A percentile compares a stretch with the other conserved stretches of the same genome.
phyloP scores from a whole-genome alignment of 2,888 invertebrate genomes.

The Lasius fuliginosus region DNA sequence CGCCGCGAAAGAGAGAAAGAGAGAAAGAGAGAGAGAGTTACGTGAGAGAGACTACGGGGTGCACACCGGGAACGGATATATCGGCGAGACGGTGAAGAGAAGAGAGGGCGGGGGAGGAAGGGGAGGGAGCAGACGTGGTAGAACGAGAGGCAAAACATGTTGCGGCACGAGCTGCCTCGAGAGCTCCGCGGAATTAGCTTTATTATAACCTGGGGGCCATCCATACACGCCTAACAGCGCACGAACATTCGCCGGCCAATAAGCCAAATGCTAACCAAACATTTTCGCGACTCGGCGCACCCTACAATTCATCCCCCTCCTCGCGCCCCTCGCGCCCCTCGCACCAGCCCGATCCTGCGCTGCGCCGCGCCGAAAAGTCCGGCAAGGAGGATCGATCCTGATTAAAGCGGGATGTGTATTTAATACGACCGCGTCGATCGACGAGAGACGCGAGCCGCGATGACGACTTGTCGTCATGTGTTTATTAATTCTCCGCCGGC shows the following conservation, averaged over 20 bases:
- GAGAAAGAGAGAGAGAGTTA: constrained; percentile 50
- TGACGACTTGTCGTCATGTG: constrained; percentile 39
- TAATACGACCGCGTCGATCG: constrained; percentile 57
- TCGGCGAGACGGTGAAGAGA: constrained; percentile 69
- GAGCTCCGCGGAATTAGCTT: constrained; percentile 85
- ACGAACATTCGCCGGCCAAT: constrained; percentile 81
- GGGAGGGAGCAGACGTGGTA: constrained; percentile 57
- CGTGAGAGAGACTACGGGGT: constrained; percentile 25
- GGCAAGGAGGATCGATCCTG: constrained; percentile 65
- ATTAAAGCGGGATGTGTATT: constrained; percentile 68
- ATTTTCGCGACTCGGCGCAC: constrained; percentile 82
- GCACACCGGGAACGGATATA: constrained; percentile 58
- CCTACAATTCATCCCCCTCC: constrained; percentile 77
- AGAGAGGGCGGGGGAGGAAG: constrained; percentile 24
- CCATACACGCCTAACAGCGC: constrained; percentile 83
- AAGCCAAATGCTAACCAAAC: constrained; percentile 83
- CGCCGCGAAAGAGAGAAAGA: constrained; percentile 52
- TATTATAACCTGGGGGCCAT: constrained; percentile 86
- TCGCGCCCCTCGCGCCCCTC: constrained; percentile 51
- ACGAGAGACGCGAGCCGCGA: background rate
- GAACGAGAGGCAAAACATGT: constrained; percentile 84
- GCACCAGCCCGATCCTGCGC: constrained; percentile 5
- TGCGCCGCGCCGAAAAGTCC: constrained; percentile 13
- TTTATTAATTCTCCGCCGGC: background rate
- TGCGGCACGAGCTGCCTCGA: constrained; percentile 85